These are phyloP conservation scores for Ischnura elegans DNA, from an alignment of 2,888 invertebrate genomes.

Conservation along the genomic window DNA sequence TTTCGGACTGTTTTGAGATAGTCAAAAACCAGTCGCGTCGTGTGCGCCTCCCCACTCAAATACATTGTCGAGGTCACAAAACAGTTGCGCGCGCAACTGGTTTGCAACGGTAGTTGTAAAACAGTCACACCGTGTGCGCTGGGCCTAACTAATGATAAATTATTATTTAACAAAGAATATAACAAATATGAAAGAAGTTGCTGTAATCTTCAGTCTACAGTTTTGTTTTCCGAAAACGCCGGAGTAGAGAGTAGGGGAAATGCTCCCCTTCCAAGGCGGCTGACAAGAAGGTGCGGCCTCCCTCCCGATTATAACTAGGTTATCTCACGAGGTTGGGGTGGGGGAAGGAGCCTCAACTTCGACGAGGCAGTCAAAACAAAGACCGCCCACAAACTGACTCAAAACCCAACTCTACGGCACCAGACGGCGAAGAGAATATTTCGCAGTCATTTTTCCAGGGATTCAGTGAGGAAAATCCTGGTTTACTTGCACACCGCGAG, in stretches of 20 bases:
- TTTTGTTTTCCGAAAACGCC: neutral
- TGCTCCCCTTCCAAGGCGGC: no score
- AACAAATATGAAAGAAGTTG: no score
- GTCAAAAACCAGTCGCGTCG: no score
- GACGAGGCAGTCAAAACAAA: neutral
- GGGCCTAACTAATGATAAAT: no score
- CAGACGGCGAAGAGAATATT: neutral
- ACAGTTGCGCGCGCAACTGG: no score
- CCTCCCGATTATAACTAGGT: slow-evolving; percentile 17
- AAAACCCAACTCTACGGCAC: neutral
- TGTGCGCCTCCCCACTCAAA: no score
- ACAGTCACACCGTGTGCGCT: no score
- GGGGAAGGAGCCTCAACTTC: slow-evolving; percentile 14
- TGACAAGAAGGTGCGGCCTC: neutral
- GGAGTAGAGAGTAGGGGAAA: neutral
- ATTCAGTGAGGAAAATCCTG: neutral
- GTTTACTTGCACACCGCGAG: neutral
- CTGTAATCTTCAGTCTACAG: neutral
- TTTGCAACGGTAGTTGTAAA: no score
- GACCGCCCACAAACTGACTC: neutral
- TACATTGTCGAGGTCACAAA: no score
- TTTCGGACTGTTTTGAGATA: no score
- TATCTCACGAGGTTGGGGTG: slow-evolving; percentile 23
- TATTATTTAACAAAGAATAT: no score
- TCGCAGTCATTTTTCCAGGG: neutral